Evolutionary conservation across 64 coral and sea anemone species (phyloP).

Genomic region (Dendrophyllia cribrosa): DNA sequence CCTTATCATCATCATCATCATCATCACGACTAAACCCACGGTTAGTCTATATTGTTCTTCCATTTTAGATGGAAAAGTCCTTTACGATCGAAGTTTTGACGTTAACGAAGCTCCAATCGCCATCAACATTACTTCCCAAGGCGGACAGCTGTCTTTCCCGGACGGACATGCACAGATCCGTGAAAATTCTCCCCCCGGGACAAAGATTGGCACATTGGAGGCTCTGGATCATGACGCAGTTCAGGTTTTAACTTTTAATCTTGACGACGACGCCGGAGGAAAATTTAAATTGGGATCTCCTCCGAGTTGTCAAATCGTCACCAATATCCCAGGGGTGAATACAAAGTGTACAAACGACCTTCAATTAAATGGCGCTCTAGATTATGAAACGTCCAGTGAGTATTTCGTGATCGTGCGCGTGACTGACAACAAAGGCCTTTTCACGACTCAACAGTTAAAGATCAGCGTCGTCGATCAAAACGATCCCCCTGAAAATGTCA

Average conservation of each 20-base stretch:
- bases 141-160: constrained; percentile 58
- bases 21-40: too few relatives aligned
- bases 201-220: constrained; percentile 65
- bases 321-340: constrained; percentile 50
- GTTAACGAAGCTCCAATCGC: constrained; percentile 81
- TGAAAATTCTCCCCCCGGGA: constrained; percentile 64
- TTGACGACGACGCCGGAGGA: constrained; percentile 74
- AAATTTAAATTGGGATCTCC: constrained; percentile 38
- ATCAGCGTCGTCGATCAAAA: constrained; percentile 75
- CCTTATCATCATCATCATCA: too few relatives aligned
- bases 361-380: constrained; percentile 30
- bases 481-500: constrained; percentile 75
- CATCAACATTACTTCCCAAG: constrained; percentile 64
- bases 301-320: constrained; percentile 13
- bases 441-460: constrained; percentile 46
- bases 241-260: constrained; percentile 48
- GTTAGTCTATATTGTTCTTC: background rate
- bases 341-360: constrained; percentile 64
- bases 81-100: constrained; percentile 80
- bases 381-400: constrained; percentile 60
- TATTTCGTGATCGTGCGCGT: constrained; percentile 54
- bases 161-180: constrained; percentile 46
- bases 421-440: constrained; percentile 55
- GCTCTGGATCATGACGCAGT: constrained; percentile 66
- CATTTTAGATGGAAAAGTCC: constrained; percentile 65